These are phyloP conservation scores for Drosophila navojoa DNA, from an alignment of 1,140 invertebrate genomes.

Conservation along the genomic window DNA sequence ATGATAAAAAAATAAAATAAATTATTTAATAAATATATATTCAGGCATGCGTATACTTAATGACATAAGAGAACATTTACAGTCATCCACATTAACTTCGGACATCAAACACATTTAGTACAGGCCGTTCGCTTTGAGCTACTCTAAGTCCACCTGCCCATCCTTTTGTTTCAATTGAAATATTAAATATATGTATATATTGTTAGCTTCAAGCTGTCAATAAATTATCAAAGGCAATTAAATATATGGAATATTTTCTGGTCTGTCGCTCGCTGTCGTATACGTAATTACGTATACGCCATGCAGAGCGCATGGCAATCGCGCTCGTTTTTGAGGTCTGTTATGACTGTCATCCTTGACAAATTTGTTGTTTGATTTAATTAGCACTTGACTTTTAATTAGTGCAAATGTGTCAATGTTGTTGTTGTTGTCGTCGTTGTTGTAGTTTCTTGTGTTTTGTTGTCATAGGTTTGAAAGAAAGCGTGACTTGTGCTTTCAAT, in stretches of 20 bases:
- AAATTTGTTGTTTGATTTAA: constrained; percentile 58
- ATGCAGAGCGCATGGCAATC: background rate
- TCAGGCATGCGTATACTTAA: no score
- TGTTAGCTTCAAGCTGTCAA: background rate
- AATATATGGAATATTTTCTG: constrained; percentile 9
- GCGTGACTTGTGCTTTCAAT: constrained; percentile 64
- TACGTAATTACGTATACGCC: background rate
- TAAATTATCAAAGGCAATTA: constrained; percentile 4
- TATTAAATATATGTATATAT: background rate
- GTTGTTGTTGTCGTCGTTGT: constrained; percentile 9
- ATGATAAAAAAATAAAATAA: no score
- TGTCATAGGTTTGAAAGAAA: constrained; percentile 56
- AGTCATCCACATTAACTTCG: no score
- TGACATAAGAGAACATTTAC: no score
- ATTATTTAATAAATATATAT: no score
- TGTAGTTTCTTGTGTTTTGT: constrained; percentile 1
- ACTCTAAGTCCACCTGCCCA: background rate
- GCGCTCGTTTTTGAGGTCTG: constrained; percentile 18
- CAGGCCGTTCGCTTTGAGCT: no score
- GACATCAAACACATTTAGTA: no score
- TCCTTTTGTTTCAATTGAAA: no score
- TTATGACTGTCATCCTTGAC: constrained; percentile 52
- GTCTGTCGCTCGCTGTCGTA: constrained; percentile 11
- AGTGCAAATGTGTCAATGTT: constrained; percentile 58
- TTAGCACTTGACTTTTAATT: constrained; percentile 74